These are phyloP conservation scores for Charina bottae DNA, from an alignment of 2,113 vertebrate genomes.

Conservation along the genomic window DNA sequence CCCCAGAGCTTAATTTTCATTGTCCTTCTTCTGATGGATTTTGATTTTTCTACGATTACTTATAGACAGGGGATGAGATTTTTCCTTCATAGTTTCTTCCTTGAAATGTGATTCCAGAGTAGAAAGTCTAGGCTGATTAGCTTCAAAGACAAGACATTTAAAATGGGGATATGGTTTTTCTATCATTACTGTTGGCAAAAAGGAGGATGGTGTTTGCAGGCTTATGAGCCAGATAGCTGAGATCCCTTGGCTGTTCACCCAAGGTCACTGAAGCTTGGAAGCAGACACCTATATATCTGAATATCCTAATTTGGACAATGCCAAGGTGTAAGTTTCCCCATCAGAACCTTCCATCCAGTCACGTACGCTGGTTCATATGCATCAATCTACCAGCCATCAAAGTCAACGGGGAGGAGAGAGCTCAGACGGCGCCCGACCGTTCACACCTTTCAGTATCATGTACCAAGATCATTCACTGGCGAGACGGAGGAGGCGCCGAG, in stretches of 20 bases:
- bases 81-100: neutral
- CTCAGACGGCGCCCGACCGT: too few relatives aligned
- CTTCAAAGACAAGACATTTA: neutral
- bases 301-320: neutral
- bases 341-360: too few relatives aligned
- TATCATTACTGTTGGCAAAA: neutral
- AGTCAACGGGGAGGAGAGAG: too few relatives aligned
- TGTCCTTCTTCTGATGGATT: neutral
- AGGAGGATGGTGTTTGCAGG: neutral
- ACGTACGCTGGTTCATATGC: too few relatives aligned
- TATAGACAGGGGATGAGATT: neutral
- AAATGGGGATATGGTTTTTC: neutral
- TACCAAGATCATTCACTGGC: too few relatives aligned
- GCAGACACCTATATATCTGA: neutral
- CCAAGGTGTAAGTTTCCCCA: too few relatives aligned
- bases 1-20: neutral
- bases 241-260: neutral
- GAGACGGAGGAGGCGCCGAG: too few relatives aligned
- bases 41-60: neutral
- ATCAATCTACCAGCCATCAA: too few relatives aligned
- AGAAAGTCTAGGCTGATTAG: neutral
- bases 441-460: too few relatives aligned
- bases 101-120: neutral
- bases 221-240: neutral
- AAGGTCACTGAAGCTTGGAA: neutral